Base-by-base conservation (phyloP, 1,140 invertebrate genomes). In the Eriosoma lanigerum region DNA sequence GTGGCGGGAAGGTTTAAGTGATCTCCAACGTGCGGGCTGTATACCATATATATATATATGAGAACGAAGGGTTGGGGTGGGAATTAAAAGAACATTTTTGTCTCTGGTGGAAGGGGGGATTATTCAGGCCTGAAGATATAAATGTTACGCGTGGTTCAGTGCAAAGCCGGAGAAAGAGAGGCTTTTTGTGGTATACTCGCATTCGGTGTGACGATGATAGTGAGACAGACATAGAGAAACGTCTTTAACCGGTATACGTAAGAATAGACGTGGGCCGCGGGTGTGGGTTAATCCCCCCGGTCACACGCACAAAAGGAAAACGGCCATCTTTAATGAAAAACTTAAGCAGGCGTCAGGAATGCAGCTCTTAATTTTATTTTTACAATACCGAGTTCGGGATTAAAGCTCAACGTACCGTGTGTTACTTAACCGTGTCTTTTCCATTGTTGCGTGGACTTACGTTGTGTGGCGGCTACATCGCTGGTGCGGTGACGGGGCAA, bases 1-100 rank as follows among this genome's bases (percentile, higher is more conserved):
- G 32, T 38, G 56, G 70, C 54, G 56, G 44, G n/a, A 72, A 62
- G 56, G 75, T 62, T 60, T 62, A 62, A 60, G 75, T 62, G 52
- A 46, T 78, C 75, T 78, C 46, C 54, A 52, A 72, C 50, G 75
- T 44, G 56, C 56, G 56, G 24, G 17, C 17, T 46, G 6, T 38
- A 24, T 13, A 48, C 38, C 64, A 21, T 68, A 44, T n/a, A 32
- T n/a, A 21, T 38, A 21, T 38, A 68, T 38, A 48, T 12, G 64
- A 10, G 64, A 21, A 21, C 17, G 8, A 17, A 12, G 15, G 68
- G 12, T 3, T 15, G 9, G 12, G n/a, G 21, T 29, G 29, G 44
- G 75, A 78, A 78, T 78, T 78, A 78, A 78, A 78, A 78, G 75
- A 78, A 78, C 75, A 78, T 78, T 78, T 78, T 78, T 76, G 73